phyloP scores from a whole-genome alignment of 2,797 vertebrate species.

The Clarias pachynema region DNA sequence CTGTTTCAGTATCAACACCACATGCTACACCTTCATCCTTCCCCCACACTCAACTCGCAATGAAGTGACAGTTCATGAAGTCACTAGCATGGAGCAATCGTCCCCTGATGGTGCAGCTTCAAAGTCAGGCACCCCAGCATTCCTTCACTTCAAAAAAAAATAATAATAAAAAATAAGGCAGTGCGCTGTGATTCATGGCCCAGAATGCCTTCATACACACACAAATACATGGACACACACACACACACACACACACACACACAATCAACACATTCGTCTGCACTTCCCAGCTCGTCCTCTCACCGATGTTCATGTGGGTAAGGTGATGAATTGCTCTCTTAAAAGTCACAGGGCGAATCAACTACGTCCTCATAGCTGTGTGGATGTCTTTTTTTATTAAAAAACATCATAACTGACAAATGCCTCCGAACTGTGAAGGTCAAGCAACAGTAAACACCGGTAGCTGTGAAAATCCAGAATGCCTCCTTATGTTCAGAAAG shows the following conservation, averaged over 20 bases:
- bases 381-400: constrained; percentile 39
- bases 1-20: constrained; percentile 29
- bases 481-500: background rate
- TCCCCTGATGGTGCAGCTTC: background rate
- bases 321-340: constrained; percentile 72
- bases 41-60: constrained; percentile 19
- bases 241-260: constrained; percentile 11
- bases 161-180: background rate
- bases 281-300: constrained; percentile 8
- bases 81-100: background rate
- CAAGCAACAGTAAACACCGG: constrained; percentile 22
- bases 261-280: constrained; percentile 10
- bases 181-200: constrained; percentile 20
- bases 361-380: constrained; percentile 61
- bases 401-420: constrained; percentile 34
- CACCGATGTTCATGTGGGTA: constrained; percentile 61
- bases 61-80: constrained; percentile 13
- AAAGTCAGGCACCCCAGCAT: constrained; percentile 24
- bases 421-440: constrained; percentile 29
- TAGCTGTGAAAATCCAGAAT: background rate
- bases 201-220: constrained; percentile 17
- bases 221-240: constrained; percentile 14
- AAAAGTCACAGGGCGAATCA: constrained; percentile 70
- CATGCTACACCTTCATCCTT: constrained; percentile 23
- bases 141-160: background rate